Percentiles rank a stretch among this genome's conserved stretches.
Conservation (phyloP, 2,113 vertebrate genomes). For the Pomatorhinus ruficollis region DNA sequence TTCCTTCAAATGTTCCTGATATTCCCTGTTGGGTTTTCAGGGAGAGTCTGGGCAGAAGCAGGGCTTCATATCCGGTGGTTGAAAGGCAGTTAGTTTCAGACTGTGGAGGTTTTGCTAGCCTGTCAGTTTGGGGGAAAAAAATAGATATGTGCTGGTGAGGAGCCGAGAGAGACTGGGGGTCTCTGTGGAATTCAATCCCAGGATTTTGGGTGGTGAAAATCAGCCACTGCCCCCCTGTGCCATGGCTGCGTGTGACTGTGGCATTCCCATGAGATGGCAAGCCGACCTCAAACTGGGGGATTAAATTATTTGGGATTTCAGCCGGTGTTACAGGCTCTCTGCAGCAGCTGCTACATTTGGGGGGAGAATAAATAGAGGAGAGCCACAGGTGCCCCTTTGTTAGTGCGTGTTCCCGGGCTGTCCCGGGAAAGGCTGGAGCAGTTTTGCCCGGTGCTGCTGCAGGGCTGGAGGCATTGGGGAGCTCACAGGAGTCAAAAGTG, state of each 20-base stretch:
- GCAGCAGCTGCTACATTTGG: neutral
- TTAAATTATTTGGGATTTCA: neutral
- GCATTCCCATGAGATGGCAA: fast-evolving
- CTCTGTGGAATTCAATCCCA: neutral
- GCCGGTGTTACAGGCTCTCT: neutral
- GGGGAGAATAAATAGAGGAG: neutral
- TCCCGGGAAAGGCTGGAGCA: neutral
- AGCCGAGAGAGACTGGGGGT: fast-evolving
- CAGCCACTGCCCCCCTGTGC: neutral
- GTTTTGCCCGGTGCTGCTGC: fast-evolving
- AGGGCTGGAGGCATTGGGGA: fast-evolving
- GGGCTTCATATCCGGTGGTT: neutral
- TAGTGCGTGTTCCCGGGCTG: fast-evolving
- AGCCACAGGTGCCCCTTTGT: fast-evolving
- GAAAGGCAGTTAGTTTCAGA: neutral
- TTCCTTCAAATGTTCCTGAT: neutral
- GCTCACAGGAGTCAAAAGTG: neutral
- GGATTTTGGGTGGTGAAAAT: neutral
- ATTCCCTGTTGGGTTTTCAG: neutral
- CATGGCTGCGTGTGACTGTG: fast-evolving
- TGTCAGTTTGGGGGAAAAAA: neutral
- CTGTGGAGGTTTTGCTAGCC: neutral
- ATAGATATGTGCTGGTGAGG: neutral
- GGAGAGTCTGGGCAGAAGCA: neutral
- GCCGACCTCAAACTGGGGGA: neutral